Base-by-base conservation (phyloP, 53 echinoderm and acorn worm species). In the Stichopus horrens region DNA sequence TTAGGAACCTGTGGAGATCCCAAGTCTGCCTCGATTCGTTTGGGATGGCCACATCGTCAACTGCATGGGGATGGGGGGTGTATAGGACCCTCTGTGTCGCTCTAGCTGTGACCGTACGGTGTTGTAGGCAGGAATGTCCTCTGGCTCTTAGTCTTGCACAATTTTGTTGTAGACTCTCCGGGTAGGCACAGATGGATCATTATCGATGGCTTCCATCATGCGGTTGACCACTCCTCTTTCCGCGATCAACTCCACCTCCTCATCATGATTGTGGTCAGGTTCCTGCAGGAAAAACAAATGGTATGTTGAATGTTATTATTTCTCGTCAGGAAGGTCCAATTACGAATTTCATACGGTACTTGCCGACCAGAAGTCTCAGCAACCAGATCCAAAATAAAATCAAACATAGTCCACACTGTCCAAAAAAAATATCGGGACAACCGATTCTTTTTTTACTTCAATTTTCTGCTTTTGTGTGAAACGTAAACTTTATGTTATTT, bases 1-100 rank as follows among this genome's bases (percentile, higher is more conserved):
- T 56, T 21, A 90, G 59, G 16, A 23, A 90, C 4, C 60, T 52
- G 52, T 23, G 20, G 5, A 58, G 23, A 22, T 9, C 75, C 90
- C 90, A 90, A 37, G 90, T 90, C 10, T 90, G 16, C 5, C 53
- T 65, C 90, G 86, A 90, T 76, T 54, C 58, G 4, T 53, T 65
- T 76, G 13, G 53, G 52, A 90, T 86, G 13, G 76, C 90, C n/a
- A 86, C 76, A 0, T 90, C 90, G 52, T 76, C 90, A 0, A 76
- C 90, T 54, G 9, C 58, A 75, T 57, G 59, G 19, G 90, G 77
- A 9, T 76, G 86, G 9, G 76, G 86, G 1, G 90, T 86, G 5
- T 76, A 76, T 23, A 74, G 78, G 77, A 56, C 74, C 55, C 52
- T 75, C 74, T 88, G 74, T 10, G 52, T 9, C 90, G 86, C 55